Evolutionary conservation across 2,797 vertebrate genomes (phyloP).

Genomic region (Falco peregrinus): DNA sequence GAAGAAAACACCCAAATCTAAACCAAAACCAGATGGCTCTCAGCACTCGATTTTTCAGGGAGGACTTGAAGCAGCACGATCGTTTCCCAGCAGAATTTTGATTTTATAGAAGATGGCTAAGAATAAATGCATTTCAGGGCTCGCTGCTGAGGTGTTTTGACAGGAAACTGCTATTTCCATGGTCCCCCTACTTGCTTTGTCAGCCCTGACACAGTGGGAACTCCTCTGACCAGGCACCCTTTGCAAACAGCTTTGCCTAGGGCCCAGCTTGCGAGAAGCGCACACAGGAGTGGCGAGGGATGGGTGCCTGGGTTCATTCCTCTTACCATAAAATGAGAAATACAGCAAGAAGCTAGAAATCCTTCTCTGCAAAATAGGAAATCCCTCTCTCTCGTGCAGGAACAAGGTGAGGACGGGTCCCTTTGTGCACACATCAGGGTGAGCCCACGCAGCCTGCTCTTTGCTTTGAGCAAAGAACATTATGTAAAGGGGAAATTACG

Average conservation of each 20-base stretch:
- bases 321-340: background rate
- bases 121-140: conserved; percentile 26
- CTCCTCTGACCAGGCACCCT: background rate
- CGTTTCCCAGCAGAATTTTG: conserved; percentile 35
- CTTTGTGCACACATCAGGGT: background rate
- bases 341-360: background rate
- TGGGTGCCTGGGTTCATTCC: background rate
- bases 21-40: conserved; percentile 29
- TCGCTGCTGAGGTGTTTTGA: conserved; percentile 24
- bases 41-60: background rate
- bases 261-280: background rate
- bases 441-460: background rate
- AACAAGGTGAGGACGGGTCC: background rate
- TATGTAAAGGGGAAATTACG: background rate
- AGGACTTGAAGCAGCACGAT: conserved; percentile 42
- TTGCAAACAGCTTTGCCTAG: background rate
- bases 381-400: fast-evolving
- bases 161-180: conserved; percentile 7
- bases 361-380: background rate
- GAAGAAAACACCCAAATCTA: conserved; percentile 10
- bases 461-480: background rate
- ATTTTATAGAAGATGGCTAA: conserved; percentile 38
- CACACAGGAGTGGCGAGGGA: background rate
- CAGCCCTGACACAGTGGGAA: background rate
- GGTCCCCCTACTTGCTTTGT: background rate